Conservation (phyloP, 2,888 invertebrate species). For the Lepidochrysops patricia region DNA sequence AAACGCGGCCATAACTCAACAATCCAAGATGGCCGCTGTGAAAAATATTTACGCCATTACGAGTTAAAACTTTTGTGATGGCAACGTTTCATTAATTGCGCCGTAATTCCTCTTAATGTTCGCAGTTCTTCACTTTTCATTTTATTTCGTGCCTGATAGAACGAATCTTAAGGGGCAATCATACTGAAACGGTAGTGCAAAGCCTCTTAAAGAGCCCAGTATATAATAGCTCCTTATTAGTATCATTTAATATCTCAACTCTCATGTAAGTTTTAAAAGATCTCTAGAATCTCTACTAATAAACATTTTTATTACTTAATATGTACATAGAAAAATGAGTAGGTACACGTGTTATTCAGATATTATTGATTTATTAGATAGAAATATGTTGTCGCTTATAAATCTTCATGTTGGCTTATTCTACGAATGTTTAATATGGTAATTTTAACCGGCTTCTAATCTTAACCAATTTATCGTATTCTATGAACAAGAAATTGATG, state of each 20-base stretch:
- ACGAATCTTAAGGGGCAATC: too few relatives aligned
- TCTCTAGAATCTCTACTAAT: too few relatives aligned
- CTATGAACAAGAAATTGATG: constrained; percentile 50
- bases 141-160: too few relatives aligned
- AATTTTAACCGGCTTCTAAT: constrained; percentile 10
- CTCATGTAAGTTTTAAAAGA: too few relatives aligned
- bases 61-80: constrained; percentile 32
- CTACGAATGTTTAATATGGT: constrained; percentile 10
- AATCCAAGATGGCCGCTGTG: constrained; percentile 49
- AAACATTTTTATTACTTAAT: too few relatives aligned
- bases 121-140: neutral
- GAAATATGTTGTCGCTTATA: constrained; percentile 25
- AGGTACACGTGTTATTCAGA: too few relatives aligned
- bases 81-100: neutral
- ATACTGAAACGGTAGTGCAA: too few relatives aligned
- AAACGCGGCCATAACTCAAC: constrained; percentile 37
- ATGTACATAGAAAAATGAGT: too few relatives aligned
- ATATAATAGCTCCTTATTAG: too few relatives aligned
- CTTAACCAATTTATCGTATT: constrained; percentile 49
- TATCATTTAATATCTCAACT: too few relatives aligned
- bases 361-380: neutral
- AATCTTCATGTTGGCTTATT: constrained; percentile 17
- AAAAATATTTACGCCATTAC: constrained; percentile 46
- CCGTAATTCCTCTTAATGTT: neutral
- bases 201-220: too few relatives aligned